A percentile compares a stretch with the other conserved stretches of the same genome.
These are phyloP conservation scores for Onychomys leucogaster DNA, from an alignment of 2,797 vertebrate genomes.

Conservation along the genomic window DNA sequence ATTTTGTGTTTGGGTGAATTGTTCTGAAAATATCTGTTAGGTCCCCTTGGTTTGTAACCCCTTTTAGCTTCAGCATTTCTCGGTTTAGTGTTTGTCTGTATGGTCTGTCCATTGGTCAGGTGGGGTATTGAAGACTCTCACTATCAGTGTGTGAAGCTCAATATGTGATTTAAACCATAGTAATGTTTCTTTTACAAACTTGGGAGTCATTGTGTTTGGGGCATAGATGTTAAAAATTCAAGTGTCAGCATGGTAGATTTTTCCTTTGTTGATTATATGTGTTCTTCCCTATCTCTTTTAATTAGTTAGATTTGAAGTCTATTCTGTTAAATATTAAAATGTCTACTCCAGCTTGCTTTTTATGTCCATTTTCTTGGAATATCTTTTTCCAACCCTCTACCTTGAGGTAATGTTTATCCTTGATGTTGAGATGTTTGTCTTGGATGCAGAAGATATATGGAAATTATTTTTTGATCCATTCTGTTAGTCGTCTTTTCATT, in stretches of 20 bases:
- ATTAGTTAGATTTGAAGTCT: neutral
- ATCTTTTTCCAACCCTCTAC: neutral
- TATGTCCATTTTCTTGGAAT: neutral
- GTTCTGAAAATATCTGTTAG: neutral
- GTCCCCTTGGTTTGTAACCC: neutral
- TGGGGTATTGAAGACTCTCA: neutral
- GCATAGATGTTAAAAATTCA: neutral
- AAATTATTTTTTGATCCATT: neutral
- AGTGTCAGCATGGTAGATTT: neutral
- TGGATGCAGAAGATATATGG: neutral
- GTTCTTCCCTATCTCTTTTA: neutral
- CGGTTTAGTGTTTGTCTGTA: neutral
- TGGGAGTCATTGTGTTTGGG: neutral
- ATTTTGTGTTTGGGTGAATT: neutral
- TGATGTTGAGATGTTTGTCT: neutral
- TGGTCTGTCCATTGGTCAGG: neutral
- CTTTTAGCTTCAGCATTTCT: neutral
- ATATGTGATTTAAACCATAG: neutral
- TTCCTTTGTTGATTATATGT: neutral
- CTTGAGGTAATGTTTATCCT: too few relatives aligned
- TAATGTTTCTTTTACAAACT: neutral
- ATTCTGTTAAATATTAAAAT: neutral
- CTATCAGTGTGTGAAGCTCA: neutral
- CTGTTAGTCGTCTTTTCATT: neutral
- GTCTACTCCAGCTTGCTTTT: neutral